Evolutionary conservation across 2,888 invertebrate species (phyloP).

Genomic region (Chydorus sphaericus): DNA sequence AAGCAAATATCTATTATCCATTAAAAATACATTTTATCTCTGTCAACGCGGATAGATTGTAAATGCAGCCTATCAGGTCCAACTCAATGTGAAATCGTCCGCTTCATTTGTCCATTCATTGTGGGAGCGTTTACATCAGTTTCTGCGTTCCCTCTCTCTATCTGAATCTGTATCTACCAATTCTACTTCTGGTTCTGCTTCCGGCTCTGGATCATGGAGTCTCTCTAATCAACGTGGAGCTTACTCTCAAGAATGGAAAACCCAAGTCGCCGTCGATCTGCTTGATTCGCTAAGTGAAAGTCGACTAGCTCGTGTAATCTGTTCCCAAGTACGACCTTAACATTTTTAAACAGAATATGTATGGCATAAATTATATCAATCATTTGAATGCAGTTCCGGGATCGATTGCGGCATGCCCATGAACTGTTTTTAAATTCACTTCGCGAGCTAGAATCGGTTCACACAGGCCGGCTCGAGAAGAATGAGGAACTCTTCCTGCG

Average conservation of each 20-base stretch:
- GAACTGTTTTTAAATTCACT: slow-evolving; percentile 60
- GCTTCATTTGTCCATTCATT: slow-evolving; percentile 47
- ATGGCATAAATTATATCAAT: neutral
- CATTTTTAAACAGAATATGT: neutral
- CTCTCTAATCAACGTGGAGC: slow-evolving; percentile 21
- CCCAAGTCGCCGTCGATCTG: slow-evolving; percentile 50
- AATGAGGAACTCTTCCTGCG: slow-evolving; percentile 64
- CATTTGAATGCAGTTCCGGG: slow-evolving; percentile 44
- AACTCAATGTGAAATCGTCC: slow-evolving; percentile 46
- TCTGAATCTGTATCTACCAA: slow-evolving; percentile 31
- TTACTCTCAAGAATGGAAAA: slow-evolving; percentile 46
- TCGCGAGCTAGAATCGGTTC: slow-evolving; percentile 49
- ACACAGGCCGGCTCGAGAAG: slow-evolving; percentile 54
- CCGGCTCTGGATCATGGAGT: slow-evolving; percentile 1
- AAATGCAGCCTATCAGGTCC: slow-evolving; percentile 59
- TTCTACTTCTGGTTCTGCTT: neutral
- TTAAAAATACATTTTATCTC: slow-evolving; percentile 1
- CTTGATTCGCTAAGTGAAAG: slow-evolving; percentile 52
- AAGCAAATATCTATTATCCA: slow-evolving; percentile 2
- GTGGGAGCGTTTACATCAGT: slow-evolving; percentile 47
- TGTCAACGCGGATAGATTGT: slow-evolving; percentile 34
- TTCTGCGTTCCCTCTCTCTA: slow-evolving; percentile 41
- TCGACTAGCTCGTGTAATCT: slow-evolving; percentile 54
- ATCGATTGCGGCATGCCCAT: slow-evolving; percentile 58
- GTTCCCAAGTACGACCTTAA: slow-evolving; percentile 34